Percentiles rank a stretch among this genome's conserved stretches.
Evolutionary conservation across 2,113 vertebrate genomes (phyloP).

Genomic region (Antechinus flavipes): DNA sequence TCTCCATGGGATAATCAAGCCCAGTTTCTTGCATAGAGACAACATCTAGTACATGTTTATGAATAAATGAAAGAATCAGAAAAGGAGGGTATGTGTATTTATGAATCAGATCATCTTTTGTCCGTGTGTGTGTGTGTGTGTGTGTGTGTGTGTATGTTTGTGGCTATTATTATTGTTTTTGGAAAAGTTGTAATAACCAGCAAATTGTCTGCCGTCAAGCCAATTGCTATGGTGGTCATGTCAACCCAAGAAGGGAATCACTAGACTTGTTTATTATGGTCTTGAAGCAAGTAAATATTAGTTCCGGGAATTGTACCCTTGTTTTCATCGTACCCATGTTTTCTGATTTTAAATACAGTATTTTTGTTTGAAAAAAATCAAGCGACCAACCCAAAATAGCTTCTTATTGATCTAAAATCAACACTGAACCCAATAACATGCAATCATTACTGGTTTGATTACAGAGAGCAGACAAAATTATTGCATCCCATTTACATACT

Average conservation of each 20-base stretch:
- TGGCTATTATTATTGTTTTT: not conserved
- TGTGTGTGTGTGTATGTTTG: too few species aligned
- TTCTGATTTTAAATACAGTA: not conserved
- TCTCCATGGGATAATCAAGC: not conserved
- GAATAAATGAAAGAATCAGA: not conserved
- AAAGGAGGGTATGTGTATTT: not conserved
- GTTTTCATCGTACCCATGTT: not conserved
- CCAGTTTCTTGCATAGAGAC: not conserved
- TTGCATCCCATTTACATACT: not conserved
- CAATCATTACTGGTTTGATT: not conserved
- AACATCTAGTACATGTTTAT: not conserved
- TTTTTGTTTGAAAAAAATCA: not conserved
- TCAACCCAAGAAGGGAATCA: not conserved
- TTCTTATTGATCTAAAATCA: not conserved
- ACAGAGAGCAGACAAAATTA: not conserved
- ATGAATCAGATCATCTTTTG: not conserved
- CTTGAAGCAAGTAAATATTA: not conserved
- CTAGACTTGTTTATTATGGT: not conserved
- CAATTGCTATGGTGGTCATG: not conserved
- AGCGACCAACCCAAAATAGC: not conserved
- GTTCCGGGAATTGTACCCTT: not conserved
- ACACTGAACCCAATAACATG: not conserved
- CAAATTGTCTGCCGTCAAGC: not conserved
- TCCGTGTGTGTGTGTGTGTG: not conserved
- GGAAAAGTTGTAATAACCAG: not conserved